Conservation (phyloP, 2,888 invertebrate species). For the Anthophora plumipes region DNA sequence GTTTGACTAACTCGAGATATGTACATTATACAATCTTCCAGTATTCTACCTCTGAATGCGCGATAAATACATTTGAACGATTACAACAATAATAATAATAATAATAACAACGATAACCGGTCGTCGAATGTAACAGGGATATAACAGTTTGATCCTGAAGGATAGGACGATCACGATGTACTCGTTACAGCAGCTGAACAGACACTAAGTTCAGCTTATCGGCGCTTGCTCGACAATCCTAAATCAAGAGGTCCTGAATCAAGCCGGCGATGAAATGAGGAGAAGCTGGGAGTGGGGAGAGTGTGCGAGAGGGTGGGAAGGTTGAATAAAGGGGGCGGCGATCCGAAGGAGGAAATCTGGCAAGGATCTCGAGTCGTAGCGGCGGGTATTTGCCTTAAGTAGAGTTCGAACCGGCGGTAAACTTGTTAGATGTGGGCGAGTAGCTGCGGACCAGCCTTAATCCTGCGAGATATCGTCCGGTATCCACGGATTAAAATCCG, state of each 20-base stretch:
- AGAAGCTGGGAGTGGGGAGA: background rate
- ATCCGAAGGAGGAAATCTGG: slow-evolving; percentile 36
- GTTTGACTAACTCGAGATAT: background rate
- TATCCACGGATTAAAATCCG: slow-evolving; percentile 82
- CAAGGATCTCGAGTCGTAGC: slow-evolving; percentile 42
- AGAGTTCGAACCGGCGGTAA: slow-evolving; percentile 71
- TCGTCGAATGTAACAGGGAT: too few species aligned
- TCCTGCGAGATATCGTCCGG: slow-evolving; percentile 81
- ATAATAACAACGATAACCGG: too few species aligned
- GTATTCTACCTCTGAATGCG: too few species aligned
- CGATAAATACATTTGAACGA: too few species aligned
- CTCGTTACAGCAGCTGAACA: background rate
- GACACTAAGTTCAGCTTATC: slow-evolving; percentile 20
- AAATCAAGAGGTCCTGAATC: slow-evolving; percentile 28
- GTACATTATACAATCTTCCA: too few species aligned
- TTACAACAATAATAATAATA: too few species aligned
- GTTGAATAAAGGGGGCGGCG: slow-evolving; percentile 24
- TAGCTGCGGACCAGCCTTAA: slow-evolving; percentile 72
- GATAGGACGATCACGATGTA: background rate
- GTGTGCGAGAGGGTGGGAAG: too few species aligned
- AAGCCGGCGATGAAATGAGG: slow-evolving; percentile 24
- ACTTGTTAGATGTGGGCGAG: slow-evolving; percentile 71
- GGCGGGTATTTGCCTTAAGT: slow-evolving; percentile 71
- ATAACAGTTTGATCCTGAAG: too few species aligned
- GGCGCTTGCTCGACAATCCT: slow-evolving; percentile 25